phyloP scores from a whole-genome alignment of 2,888 invertebrate genomes.

The Epinotia demarniana region DNA sequence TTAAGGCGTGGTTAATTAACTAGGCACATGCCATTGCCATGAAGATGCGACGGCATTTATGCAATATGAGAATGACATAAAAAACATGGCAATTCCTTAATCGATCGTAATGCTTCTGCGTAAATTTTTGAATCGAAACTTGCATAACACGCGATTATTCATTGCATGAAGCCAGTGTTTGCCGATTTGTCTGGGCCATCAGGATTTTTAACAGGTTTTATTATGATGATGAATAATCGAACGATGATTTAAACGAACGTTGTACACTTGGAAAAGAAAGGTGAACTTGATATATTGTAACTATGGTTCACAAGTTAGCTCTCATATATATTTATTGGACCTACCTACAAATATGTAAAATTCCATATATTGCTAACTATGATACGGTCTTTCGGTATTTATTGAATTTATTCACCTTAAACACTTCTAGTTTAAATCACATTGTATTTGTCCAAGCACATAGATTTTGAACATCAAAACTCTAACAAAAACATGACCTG shows the following conservation, averaged over 20 bases:
- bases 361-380: too few species aligned
- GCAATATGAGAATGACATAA: constrained; percentile 31
- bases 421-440: too few species aligned
- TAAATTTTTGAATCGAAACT: background rate
- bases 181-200: background rate
- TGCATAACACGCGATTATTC: constrained; percentile 15
- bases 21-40: background rate
- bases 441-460: too few species aligned
- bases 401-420: too few species aligned
- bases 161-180: background rate
- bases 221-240: background rate
- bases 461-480: background rate
- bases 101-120: constrained; percentile 5
- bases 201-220: background rate
- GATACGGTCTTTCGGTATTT: too few species aligned
- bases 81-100: constrained; percentile 18
- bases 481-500: constrained; percentile 7
- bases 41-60: constrained; percentile 38
- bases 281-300: too few species aligned
- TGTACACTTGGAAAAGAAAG: too few species aligned
- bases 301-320: too few species aligned
- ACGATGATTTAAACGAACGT: background rate
- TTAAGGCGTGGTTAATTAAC: constrained; percentile 5
- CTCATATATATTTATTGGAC: too few species aligned
- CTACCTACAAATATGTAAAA: too few species aligned